These are phyloP conservation scores for Trogon melanurus DNA, from an alignment of 2,113 vertebrate genomes.

Conservation along the genomic window DNA sequence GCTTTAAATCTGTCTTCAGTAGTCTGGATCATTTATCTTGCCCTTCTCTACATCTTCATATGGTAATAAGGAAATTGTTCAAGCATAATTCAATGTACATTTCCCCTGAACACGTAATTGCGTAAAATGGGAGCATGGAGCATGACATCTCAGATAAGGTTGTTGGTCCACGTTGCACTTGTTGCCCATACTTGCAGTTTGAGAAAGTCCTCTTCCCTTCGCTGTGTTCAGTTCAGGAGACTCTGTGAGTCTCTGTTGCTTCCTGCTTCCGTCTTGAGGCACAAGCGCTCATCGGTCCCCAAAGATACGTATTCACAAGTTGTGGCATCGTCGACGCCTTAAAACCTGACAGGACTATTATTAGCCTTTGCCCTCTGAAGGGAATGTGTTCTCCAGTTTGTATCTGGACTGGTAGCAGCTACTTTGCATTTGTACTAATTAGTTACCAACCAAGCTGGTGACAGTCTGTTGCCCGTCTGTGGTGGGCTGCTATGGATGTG, in stretches of 20 bases:
- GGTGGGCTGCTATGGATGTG: background rate
- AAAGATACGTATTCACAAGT: background rate
- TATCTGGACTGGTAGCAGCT: background rate
- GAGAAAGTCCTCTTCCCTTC: background rate
- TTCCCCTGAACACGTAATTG: background rate
- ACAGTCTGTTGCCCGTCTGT: background rate
- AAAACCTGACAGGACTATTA: background rate
- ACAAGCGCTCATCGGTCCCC: background rate
- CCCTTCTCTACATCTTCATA: background rate
- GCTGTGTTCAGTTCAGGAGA: background rate
- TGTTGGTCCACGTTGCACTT: background rate
- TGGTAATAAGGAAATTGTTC: slow-evolving; percentile 29
- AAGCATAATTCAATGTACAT: background rate
- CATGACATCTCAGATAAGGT: background rate
- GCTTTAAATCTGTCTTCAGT: slow-evolving; percentile 7
- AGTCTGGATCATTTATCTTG: slow-evolving; percentile 15
- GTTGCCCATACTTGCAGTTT: background rate
- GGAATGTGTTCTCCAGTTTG: background rate
- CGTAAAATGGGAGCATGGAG: background rate
- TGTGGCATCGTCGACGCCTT: background rate
- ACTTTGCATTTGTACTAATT: background rate
- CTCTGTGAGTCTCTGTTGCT: background rate
- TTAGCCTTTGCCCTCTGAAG: background rate
- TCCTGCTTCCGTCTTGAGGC: background rate
- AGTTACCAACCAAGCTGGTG: background rate